Conservation (phyloP, 64 coral and sea anemone species). For the Porites australiensis region DNA sequence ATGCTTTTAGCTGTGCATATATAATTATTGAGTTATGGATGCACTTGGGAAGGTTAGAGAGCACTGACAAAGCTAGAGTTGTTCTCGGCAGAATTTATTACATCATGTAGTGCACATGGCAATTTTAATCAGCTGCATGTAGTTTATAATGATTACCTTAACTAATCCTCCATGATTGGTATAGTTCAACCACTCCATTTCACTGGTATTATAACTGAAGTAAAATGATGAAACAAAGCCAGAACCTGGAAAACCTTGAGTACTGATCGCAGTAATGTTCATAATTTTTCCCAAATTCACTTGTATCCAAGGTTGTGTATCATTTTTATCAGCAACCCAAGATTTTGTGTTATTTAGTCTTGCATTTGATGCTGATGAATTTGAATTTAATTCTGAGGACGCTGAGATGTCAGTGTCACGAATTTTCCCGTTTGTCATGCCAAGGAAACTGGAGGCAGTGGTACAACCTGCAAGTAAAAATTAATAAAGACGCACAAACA, state of each 20-base stretch:
- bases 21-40: too few relatives aligned
- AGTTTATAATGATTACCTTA: background rate
- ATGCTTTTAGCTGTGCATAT: too few relatives aligned
- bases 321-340: conserved; percentile 19
- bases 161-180: background rate
- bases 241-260: background rate
- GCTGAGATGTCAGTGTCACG: conserved; percentile 22
- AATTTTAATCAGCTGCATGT: too few relatives aligned
- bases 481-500: too few relatives aligned
- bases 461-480: background rate
- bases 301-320: conserved; percentile 41
- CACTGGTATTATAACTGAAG: conserved; percentile 27
- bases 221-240: conserved; percentile 26
- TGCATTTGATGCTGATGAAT: conserved; percentile 20
- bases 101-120: too few relatives aligned
- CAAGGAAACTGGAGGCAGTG: background rate
- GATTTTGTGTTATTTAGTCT: conserved; percentile 20
- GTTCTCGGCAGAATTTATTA: too few relatives aligned
- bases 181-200: conserved; percentile 30
- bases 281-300: conserved; percentile 4
- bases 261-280: conserved; percentile 34
- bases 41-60: too few relatives aligned
- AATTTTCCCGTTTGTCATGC: conserved; percentile 31
- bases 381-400: conserved; percentile 14
- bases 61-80: too few relatives aligned